phyloP scores from a whole-genome alignment of 1,140 invertebrate species.

The Panagrolaimus sp. region DNA sequence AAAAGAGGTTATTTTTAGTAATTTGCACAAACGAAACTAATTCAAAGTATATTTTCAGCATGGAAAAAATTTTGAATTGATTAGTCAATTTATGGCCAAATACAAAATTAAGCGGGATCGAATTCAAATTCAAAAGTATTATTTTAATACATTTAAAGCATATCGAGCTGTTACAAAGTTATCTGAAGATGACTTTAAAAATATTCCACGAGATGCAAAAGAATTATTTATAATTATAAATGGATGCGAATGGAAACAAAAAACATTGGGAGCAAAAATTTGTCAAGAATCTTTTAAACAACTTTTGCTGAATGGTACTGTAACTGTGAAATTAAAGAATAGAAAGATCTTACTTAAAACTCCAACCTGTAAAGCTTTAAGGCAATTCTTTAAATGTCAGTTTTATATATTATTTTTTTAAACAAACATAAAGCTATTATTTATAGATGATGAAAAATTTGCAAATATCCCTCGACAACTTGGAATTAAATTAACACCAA shows the following conservation, averaged over 20 bases:
- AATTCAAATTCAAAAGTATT: slow-evolving; percentile 49
- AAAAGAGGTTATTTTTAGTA: neutral
- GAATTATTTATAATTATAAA: slow-evolving; percentile 52
- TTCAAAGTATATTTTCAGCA: slow-evolving; percentile 27
- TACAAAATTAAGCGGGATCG: slow-evolving; percentile 45
- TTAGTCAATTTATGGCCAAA: slow-evolving; percentile 44
- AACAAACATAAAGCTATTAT: neutral
- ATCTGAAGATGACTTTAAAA: slow-evolving; percentile 32
- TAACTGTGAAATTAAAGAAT: neutral
- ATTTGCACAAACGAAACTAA: neutral
- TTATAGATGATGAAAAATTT: slow-evolving; percentile 40
- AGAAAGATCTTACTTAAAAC: slow-evolving; percentile 36
- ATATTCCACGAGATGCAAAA: slow-evolving; percentile 44
- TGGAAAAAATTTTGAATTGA: slow-evolving; percentile 52
- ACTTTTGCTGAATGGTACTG: slow-evolving; percentile 35
- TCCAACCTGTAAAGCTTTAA: slow-evolving; percentile 43
- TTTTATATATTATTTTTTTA: neutral
- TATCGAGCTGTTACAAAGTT: slow-evolving; percentile 35
- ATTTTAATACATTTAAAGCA: slow-evolving; percentile 43
- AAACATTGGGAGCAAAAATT: slow-evolving; percentile 31
- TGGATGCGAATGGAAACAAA: slow-evolving; percentile 46
- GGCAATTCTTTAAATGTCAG: slow-evolving; percentile 45
- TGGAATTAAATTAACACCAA: slow-evolving; percentile 30
- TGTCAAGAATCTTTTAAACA: slow-evolving; percentile 30
- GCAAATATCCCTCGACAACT: slow-evolving; percentile 34